Conservation (phyloP, 2,888 invertebrate genomes). For the Melipona beecheii region DNA sequence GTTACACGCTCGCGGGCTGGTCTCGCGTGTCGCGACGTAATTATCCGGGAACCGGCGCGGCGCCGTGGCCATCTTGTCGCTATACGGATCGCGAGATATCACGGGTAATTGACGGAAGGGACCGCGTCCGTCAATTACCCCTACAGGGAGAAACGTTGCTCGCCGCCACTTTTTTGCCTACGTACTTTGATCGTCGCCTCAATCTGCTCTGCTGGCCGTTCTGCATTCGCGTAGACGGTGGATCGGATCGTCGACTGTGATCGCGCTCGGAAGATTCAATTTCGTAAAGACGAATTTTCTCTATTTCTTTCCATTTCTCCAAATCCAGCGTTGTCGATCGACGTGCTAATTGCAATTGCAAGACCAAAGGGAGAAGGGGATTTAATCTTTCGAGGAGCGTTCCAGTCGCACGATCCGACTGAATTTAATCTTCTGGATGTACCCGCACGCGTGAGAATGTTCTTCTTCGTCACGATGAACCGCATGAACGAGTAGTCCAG, state of each 20-base stretch:
- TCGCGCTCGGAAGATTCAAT: neutral
- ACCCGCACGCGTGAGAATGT: constrained; percentile 46
- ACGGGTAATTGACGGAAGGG: neutral
- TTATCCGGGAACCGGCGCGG: constrained; percentile 10
- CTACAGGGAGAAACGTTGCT: constrained; percentile 27
- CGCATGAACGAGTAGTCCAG: constrained; percentile 48
- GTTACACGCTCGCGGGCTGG: neutral
- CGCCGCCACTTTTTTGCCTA: neutral
- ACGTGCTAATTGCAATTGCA: neutral
- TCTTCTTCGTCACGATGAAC: constrained; percentile 35
- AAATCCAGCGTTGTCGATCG: neutral
- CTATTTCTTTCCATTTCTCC: neutral
- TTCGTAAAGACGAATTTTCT: neutral
- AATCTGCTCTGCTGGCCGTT: constrained; percentile 5
- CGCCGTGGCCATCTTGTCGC: constrained; percentile 3
- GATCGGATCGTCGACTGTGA: neutral
- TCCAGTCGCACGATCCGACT: neutral
- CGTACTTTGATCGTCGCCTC: neutral
- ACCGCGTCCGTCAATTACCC: no score
- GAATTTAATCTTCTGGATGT: constrained; percentile 34
- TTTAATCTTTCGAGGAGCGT: neutral
- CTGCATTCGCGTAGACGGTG: no score
- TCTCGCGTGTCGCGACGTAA: constrained; percentile 39
- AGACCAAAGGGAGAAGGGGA: neutral
- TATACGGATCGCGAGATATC: neutral